Percentiles rank a stretch among this genome's conserved stretches.
Conservation (phyloP, 2,888 invertebrate genomes). For the Nasonia oneida region DNA sequence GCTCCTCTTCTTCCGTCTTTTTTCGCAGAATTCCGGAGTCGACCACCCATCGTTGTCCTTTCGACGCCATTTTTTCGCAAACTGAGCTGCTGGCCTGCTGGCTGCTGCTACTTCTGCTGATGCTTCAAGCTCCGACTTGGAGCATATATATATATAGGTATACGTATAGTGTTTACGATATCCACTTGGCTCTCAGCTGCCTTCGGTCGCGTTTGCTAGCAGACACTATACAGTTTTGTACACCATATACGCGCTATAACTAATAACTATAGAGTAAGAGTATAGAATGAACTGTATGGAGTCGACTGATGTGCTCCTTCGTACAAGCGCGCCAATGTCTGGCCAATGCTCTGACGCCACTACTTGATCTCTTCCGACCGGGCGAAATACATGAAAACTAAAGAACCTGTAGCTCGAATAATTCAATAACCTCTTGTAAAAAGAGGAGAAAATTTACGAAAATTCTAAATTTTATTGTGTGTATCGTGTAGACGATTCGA, state of each 20-base stretch:
- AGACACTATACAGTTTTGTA: no score
- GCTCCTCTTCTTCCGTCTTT: constrained; percentile 83
- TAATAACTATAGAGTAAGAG: no score
- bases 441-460: no score
- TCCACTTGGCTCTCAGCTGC: no score
- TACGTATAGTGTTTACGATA: no score
- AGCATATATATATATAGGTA: no score
- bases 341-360: neutral
- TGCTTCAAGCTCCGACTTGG: neutral
- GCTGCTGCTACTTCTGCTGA: neutral
- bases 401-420: neutral
- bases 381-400: neutral
- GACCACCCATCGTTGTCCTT: constrained; percentile 82
- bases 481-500: neutral
- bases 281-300: no score
- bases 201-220: no score
- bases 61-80: constrained; percentile 75
- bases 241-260: no score
- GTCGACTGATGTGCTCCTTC: no score
- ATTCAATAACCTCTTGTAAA: neutral
- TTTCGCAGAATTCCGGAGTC: constrained; percentile 88
- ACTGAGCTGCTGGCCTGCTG: neutral
- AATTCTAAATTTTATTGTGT: no score
- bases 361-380: neutral
- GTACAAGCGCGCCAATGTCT: neutral